phyloP scores from a whole-genome alignment of 2,888 invertebrate genomes.

The Hylaea fasciaria region DNA sequence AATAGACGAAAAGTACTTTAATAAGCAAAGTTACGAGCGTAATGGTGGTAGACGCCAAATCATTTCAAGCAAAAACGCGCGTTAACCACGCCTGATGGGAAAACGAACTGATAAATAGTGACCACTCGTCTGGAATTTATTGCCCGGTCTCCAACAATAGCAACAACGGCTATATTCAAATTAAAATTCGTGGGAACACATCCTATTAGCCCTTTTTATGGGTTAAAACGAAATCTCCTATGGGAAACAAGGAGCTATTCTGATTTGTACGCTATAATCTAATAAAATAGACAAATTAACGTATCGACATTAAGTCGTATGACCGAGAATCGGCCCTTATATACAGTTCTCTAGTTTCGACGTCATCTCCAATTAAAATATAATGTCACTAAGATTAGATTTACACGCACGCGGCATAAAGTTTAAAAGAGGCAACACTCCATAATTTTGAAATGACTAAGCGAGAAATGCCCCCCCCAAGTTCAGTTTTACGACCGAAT shows the following conservation, averaged over 20 bases:
- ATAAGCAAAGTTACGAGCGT: neutral
- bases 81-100: neutral
- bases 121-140: slow-evolving; percentile 66
- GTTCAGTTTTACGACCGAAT: slow-evolving; percentile 8
- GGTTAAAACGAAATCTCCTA: slow-evolving; percentile 41
- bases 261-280: too few relatives aligned
- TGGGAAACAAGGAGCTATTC: neutral
- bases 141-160: slow-evolving; percentile 51
- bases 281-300: too few relatives aligned
- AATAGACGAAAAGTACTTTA: too few relatives aligned
- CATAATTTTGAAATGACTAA: too few relatives aligned
- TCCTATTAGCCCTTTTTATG: slow-evolving; percentile 49
- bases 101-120: slow-evolving; percentile 27
- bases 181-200: slow-evolving; percentile 58
- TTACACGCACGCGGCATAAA: too few relatives aligned
- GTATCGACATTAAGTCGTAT: too few relatives aligned
- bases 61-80: neutral
- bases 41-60: too few relatives aligned
- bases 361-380: too few relatives aligned
- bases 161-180: slow-evolving; percentile 42
- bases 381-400: too few relatives aligned
- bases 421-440: too few relatives aligned
- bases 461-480: neutral
- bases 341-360: too few relatives aligned
- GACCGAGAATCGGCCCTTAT: too few relatives aligned